Conservation (phyloP, 2,797 vertebrate species). For the Tenualosa ilisha region DNA sequence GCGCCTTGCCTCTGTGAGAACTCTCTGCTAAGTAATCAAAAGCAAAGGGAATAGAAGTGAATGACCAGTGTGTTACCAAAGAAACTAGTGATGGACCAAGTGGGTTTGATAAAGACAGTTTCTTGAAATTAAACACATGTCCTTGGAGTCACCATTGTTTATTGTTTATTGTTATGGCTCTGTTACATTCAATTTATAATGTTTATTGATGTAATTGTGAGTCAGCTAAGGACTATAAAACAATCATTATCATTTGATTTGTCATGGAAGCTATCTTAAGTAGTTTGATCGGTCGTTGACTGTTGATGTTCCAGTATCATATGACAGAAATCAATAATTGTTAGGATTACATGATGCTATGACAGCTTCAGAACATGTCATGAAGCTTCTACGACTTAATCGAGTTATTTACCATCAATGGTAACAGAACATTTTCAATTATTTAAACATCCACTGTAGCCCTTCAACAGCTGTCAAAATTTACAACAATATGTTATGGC, state of each 20-base stretch:
- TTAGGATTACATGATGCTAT: not conserved
- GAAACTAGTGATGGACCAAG: not conserved
- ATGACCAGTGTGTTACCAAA: not conserved
- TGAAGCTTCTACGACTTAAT: not conserved
- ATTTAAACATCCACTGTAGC: not conserved
- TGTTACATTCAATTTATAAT: too few relatives aligned
- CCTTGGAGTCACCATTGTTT: conserved; percentile 18
- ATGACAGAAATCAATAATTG: not conserved
- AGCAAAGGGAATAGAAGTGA: not conserved
- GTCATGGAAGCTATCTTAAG: not conserved
- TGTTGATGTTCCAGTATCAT: not conserved
- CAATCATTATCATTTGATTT: too few relatives aligned
- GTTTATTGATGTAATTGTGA: not conserved
- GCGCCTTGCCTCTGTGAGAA: not conserved
- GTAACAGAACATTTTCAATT: not conserved
- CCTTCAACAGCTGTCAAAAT: not conserved
- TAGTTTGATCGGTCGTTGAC: not conserved
- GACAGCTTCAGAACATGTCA: not conserved
- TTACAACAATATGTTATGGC: not conserved
- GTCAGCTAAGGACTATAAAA: too few relatives aligned
- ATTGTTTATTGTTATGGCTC: too few relatives aligned
- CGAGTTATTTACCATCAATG: not conserved
- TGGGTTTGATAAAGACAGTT: not conserved
- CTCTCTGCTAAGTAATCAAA: not conserved
- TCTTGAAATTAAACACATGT: not conserved